Evolutionary conservation across 64 coral and sea anemone genomes (phyloP).

Genomic region (Orbicella faveolata): DNA sequence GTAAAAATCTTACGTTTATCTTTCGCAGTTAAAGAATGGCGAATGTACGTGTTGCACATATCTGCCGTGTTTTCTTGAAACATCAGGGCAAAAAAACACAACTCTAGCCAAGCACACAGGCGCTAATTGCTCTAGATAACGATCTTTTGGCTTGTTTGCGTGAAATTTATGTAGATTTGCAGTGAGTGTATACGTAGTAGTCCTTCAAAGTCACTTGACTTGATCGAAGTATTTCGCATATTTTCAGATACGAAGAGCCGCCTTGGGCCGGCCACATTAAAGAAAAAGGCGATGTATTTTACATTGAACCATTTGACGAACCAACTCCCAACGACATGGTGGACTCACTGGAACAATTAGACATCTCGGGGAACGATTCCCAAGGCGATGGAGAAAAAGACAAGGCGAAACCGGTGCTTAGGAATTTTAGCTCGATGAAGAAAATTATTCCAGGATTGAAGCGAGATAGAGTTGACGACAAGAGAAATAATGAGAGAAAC

Average conservation of each 20-base stretch:
- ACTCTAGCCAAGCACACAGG: background rate
- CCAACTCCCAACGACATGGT: conserved; percentile 40
- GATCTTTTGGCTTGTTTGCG: conserved; percentile 23
- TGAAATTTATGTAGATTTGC: conserved; percentile 34
- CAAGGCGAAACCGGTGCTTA: conserved; percentile 74
- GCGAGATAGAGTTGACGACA: conserved; percentile 76
- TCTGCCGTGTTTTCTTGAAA: background rate
- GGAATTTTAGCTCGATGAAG: conserved; percentile 70
- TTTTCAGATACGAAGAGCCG: conserved; percentile 75
- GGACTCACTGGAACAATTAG: conserved; percentile 69
- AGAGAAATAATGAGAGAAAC: conserved; percentile 70
- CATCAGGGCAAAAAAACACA: background rate
- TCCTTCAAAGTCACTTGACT: background rate
- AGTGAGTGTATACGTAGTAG: background rate
- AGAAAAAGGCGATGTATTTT: conserved; percentile 87
- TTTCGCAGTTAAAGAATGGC: background rate
- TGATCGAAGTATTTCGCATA: background rate
- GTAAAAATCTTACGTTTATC: background rate
- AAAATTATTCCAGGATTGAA: conserved; percentile 81
- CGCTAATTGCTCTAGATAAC: conserved; percentile 2
- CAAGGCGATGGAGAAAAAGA: conserved; percentile 51
- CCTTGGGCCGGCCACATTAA: conserved; percentile 78
- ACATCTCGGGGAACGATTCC: conserved; percentile 39
- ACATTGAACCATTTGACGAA: conserved; percentile 73
- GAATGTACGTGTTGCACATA: too few relatives aligned